Conservation (phyloP, 1,140 invertebrate genomes). For the Psilanteris sp. region DNA sequence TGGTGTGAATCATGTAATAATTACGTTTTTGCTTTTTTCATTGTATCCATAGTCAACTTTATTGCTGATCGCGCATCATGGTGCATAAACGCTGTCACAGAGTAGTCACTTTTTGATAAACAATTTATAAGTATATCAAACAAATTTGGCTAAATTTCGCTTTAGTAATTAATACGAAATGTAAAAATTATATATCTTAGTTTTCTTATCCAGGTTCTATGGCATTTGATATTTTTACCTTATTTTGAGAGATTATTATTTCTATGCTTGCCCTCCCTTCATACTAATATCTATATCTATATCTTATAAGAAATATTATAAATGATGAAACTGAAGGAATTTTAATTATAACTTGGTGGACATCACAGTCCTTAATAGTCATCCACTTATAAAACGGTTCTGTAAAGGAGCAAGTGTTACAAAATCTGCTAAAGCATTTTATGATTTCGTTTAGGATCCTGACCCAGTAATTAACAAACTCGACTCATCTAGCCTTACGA, state of each 20-base stretch:
- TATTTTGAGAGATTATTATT: constrained; percentile 9
- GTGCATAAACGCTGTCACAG: not conserved
- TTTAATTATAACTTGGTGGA: constrained; percentile 6
- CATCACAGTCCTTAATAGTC: no score
- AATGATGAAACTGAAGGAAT: constrained; percentile 5
- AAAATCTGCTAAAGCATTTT: no score
- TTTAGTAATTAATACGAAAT: not conserved
- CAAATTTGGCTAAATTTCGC: constrained; percentile 26
- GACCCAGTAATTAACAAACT: no score
- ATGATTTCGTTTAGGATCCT: no score
- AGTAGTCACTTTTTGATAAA: not conserved
- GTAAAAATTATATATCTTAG: constrained; percentile 44
- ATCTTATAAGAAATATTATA: constrained; percentile 9
- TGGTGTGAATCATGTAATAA: constrained; percentile 5
- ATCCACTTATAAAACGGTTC: no score
- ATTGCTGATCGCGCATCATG: constrained; percentile 6
- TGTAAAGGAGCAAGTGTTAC: no score
- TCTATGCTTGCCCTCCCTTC: constrained; percentile 22
- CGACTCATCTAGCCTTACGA: no score
- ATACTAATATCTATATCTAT: no score
- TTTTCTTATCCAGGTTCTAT: constrained; percentile 33
- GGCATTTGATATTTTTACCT: constrained; percentile 48
- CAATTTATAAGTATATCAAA: not conserved
- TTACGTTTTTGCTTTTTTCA: not conserved
- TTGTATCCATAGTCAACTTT: constrained; percentile 60